These are phyloP conservation scores for Pseudomyrmex cubaensis DNA, from an alignment of 1,140 invertebrate genomes.

Conservation along the genomic window DNA sequence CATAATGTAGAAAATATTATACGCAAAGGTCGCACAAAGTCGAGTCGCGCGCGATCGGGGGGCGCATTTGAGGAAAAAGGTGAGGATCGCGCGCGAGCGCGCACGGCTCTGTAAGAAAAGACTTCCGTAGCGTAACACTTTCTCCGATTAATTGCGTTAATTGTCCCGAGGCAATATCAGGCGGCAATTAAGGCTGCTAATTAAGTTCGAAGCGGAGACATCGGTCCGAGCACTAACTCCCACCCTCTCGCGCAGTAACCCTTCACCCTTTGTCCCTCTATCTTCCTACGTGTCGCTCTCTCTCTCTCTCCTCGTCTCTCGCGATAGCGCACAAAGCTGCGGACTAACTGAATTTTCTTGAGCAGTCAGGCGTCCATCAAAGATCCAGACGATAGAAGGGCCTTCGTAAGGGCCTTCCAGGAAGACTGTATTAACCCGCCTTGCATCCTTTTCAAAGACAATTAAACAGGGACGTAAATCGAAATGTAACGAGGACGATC, in stretches of 20 bases:
- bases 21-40: too few relatives aligned
- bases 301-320: slow-evolving; percentile 61
- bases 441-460: slow-evolving; percentile 53
- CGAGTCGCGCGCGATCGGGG: slow-evolving; percentile 22
- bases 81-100: not conserved
- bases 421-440: slow-evolving; percentile 52
- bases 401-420: slow-evolving; percentile 53
- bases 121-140: slow-evolving; percentile 74
- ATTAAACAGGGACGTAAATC: slow-evolving; percentile 36
- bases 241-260: slow-evolving; percentile 66
- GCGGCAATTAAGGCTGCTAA: slow-evolving; percentile 82
- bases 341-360: slow-evolving; percentile 85
- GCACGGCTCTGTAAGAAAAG: slow-evolving; percentile 62
- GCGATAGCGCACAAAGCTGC: slow-evolving; percentile 83
- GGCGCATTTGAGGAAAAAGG: slow-evolving; percentile 16
- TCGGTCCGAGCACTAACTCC: slow-evolving; percentile 76
- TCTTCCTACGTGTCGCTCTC: slow-evolving; percentile 65
- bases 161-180: slow-evolving; percentile 83
- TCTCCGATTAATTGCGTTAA: slow-evolving; percentile 81
- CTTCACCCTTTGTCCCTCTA: slow-evolving; percentile 71
- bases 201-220: slow-evolving; percentile 81
- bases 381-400: slow-evolving; percentile 76
- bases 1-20: slow-evolving; percentile 6
- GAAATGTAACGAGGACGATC: not conserved
- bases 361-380: slow-evolving; percentile 84